Conservation (phyloP, 2,888 invertebrate species). For the Diarsia brunnea region DNA sequence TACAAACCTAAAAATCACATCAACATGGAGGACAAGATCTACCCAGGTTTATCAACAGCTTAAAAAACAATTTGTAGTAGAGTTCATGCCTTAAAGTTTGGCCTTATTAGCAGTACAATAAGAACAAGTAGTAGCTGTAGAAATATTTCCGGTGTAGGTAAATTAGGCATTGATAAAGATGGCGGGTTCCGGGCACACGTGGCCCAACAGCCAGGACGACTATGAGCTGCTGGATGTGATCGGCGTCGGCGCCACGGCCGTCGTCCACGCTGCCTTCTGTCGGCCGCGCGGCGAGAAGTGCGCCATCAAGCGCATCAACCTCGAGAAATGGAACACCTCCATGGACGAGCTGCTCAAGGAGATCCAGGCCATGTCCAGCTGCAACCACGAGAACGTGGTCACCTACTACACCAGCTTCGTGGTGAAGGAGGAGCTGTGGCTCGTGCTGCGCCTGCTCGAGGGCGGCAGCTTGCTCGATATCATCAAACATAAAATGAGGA, state of each 20-base stretch:
- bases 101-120: slow-evolving; percentile 81
- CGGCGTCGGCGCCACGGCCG: slow-evolving; percentile 99
- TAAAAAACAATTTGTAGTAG: slow-evolving; percentile 64
- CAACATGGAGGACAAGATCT: slow-evolving; percentile 81
- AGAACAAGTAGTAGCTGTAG: slow-evolving; percentile 81
- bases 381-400: slow-evolving; percentile 99
- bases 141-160: slow-evolving; percentile 65
- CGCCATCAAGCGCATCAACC: slow-evolving; percentile 99
- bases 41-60: slow-evolving; percentile 68
- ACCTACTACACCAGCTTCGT: slow-evolving; percentile 99
- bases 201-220: slow-evolving; percentile 98
- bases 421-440: slow-evolving; percentile 99
- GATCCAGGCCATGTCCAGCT: slow-evolving; percentile 99
- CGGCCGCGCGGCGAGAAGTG: slow-evolving; percentile 98
- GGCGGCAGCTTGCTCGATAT: slow-evolving; percentile 97
- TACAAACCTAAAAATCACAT: slow-evolving; percentile 81
- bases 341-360: slow-evolving; percentile 99
- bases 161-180: slow-evolving; percentile 67
- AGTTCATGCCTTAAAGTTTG: slow-evolving; percentile 78
- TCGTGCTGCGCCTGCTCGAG: slow-evolving; percentile 98
- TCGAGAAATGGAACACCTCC: slow-evolving; percentile 99
- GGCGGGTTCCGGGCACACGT: slow-evolving; percentile 89
- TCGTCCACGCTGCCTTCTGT: slow-evolving; percentile 99
- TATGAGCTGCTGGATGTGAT: slow-evolving; percentile 98
- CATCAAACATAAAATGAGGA: slow-evolving; percentile 98